phyloP scores from a whole-genome alignment of 2,888 invertebrate species.

The Taenaris catops region DNA sequence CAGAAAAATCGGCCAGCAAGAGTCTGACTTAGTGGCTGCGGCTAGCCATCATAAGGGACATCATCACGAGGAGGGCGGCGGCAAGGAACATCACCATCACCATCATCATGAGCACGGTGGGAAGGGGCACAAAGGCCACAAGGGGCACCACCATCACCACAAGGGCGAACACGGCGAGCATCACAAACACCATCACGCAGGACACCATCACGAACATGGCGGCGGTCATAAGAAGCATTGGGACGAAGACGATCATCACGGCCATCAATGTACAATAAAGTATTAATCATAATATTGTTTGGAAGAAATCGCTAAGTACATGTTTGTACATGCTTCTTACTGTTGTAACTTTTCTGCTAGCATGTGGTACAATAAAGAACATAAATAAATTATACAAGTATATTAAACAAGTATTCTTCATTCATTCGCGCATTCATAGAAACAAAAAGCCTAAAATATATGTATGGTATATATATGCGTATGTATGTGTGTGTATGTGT shows the following conservation, averaged over 20 bases:
- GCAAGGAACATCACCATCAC: conserved; percentile 83
- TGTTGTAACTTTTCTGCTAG: too few species aligned
- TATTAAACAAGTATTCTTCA: too few species aligned
- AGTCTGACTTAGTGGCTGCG: conserved; percentile 69
- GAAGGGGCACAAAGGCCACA: conserved; percentile 89
- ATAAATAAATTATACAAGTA: too few species aligned
- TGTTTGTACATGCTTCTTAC: too few species aligned
- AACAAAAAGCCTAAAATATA: too few species aligned
- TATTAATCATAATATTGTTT: too few species aligned
- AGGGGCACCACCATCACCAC: conserved; percentile 87
- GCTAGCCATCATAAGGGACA: conserved; percentile 68
- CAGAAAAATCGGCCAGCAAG: conserved; percentile 52
- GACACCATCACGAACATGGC: conserved; percentile 87
- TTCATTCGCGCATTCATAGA: too few species aligned
- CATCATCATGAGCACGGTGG: conserved; percentile 85
- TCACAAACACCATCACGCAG: conserved; percentile 87
- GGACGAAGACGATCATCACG: conserved; percentile 87
- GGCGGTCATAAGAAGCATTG: conserved; percentile 90
- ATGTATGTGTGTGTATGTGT: too few species aligned
- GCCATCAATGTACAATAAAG: too few species aligned
- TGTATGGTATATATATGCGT: too few species aligned
- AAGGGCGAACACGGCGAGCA: conserved; percentile 88
- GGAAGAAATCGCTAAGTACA: too few species aligned
- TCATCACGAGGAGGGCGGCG: conserved; percentile 83
- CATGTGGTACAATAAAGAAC: too few species aligned